Conservation (phyloP, 2,113 vertebrate species). For the Hippocampus barbouri region DNA sequence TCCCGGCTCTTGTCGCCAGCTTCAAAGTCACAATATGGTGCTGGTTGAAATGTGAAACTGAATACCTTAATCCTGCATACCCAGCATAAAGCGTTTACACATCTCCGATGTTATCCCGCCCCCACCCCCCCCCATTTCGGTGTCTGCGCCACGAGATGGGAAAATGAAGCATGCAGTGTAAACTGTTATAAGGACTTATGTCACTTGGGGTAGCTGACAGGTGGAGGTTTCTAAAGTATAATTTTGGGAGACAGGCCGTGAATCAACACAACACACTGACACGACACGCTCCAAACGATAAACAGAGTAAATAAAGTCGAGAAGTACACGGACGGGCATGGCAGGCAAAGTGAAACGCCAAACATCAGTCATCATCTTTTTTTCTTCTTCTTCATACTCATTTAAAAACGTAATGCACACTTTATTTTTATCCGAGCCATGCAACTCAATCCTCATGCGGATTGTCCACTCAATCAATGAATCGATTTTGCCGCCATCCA, state of each 20-base stretch:
- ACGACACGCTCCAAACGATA: neutral
- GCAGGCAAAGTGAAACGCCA: neutral
- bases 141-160: neutral
- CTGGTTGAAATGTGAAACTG: no score
- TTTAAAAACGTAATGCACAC: neutral
- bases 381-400: no score
- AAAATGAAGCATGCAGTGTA: neutral
- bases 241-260: neutral
- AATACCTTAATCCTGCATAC: no score
- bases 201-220: neutral
- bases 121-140: no score
- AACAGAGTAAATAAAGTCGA: neutral
- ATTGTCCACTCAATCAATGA: neutral
- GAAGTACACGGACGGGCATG: neutral
- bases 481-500: neutral
- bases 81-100: no score
- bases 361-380: neutral
- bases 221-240: neutral
- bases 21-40: no score
- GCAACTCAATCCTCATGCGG: neutral
- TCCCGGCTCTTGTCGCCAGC: no score
- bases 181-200: neutral
- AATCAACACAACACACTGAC: neutral
- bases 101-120: no score
- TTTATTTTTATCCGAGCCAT: slow-evolving; percentile 3